Evolutionary conservation across 2,888 invertebrate genomes (phyloP).

Genomic region (Idaea straminata): DNA sequence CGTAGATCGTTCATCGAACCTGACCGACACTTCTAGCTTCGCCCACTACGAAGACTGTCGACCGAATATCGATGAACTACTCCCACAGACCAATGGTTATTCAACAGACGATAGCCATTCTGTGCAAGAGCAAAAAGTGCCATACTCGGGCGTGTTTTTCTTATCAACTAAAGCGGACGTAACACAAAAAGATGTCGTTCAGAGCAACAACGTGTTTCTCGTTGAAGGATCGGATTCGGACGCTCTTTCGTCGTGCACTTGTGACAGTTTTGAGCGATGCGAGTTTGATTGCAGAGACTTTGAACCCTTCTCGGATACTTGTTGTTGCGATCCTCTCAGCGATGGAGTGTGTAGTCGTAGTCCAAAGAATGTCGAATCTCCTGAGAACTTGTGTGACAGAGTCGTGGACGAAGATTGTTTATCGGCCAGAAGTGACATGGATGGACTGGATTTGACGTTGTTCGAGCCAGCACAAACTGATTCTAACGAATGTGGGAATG

Average conservation of each 20-base stretch:
- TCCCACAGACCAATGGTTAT: slow-evolving; percentile 46
- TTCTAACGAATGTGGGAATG: slow-evolving; percentile 44
- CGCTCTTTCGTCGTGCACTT: slow-evolving; percentile 77
- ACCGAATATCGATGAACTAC: slow-evolving; percentile 53
- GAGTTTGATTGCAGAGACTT: slow-evolving; percentile 80
- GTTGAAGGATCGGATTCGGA: slow-evolving; percentile 72
- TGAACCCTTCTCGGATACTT: slow-evolving; percentile 82
- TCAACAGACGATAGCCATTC: slow-evolving; percentile 46
- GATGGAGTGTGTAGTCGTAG: slow-evolving; percentile 75
- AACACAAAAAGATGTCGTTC: slow-evolving; percentile 48
- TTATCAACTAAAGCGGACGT: slow-evolving; percentile 59
- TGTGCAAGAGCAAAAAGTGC: slow-evolving; percentile 70
- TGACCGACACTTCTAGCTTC: slow-evolving; percentile 75
- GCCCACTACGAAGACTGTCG: slow-evolving; percentile 73
- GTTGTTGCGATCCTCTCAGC: slow-evolving; percentile 77
- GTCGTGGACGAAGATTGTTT: slow-evolving; percentile 65
- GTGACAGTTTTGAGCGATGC: slow-evolving; percentile 78
- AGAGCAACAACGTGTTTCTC: slow-evolving; percentile 56
- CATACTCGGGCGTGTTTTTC: slow-evolving; percentile 71
- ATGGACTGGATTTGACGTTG: slow-evolving; percentile 83
- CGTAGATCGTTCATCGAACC: slow-evolving; percentile 71
- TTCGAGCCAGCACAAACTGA: slow-evolving; percentile 81
- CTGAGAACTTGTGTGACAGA: slow-evolving; percentile 67
- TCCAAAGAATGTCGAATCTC: slow-evolving; percentile 73
- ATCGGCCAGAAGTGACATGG: slow-evolving; percentile 81